Conservation (phyloP, 2,797 vertebrate species). For the Triplophysa bombifrons region DNA sequence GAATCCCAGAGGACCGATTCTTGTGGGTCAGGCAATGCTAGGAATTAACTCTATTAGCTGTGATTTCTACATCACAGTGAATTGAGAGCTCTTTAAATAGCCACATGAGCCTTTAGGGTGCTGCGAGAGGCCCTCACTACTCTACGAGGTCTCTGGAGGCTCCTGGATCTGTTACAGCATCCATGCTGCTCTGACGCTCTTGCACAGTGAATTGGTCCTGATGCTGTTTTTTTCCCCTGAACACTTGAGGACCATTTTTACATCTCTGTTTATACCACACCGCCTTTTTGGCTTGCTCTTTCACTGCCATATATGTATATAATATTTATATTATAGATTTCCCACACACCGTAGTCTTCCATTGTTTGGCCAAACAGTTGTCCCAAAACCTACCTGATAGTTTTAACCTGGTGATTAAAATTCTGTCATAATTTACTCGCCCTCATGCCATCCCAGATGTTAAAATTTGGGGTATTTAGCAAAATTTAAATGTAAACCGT, state of each 20-base stretch:
- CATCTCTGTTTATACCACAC: background rate
- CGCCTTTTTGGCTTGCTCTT: background rate
- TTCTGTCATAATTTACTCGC: no score
- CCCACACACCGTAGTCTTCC: background rate
- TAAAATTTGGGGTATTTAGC: no score
- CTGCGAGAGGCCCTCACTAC: slow-evolving; percentile 27
- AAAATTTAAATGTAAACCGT: no score
- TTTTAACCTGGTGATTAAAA: no score
- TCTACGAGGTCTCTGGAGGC: slow-evolving; percentile 26
- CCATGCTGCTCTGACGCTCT: slow-evolving; percentile 9
- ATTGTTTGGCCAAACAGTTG: background rate
- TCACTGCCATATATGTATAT: background rate
- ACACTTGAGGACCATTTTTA: background rate
- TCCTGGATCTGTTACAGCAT: slow-evolving; percentile 36
- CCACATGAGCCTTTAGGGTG: slow-evolving; percentile 20
- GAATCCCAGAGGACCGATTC: slow-evolving; percentile 16
- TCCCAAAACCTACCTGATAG: no score
- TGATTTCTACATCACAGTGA: slow-evolving; percentile 48
- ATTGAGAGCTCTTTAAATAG: slow-evolving; percentile 44
- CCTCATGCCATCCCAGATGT: no score
- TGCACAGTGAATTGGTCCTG: no score
- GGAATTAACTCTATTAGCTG: slow-evolving; percentile 58
- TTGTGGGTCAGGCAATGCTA: slow-evolving; percentile 34
- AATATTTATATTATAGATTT: background rate
- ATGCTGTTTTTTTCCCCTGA: no score